These are phyloP conservation scores for Oreochromis grahami DNA, from an alignment of 2,797 vertebrate species.

Conservation along the genomic window DNA sequence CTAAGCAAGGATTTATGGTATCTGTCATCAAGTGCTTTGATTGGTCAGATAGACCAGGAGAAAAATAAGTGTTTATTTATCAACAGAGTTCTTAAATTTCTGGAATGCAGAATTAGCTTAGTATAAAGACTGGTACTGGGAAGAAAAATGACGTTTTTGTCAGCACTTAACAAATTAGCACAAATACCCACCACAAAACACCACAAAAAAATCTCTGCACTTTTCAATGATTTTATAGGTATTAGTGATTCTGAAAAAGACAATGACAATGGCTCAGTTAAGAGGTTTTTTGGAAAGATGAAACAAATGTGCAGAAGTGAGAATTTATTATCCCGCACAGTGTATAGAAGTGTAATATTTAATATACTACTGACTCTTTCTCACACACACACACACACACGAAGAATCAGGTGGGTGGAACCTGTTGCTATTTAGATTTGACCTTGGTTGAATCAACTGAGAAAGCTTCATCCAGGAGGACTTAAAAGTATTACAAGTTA, in stretches of 20 bases:
- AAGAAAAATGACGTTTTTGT: neutral
- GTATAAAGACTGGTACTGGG: no score
- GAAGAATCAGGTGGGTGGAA: neutral
- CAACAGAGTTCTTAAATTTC: neutral
- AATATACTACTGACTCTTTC: neutral
- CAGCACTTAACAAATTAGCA: neutral
- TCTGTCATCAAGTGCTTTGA: neutral
- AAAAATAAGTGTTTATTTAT: neutral
- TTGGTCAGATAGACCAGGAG: neutral
- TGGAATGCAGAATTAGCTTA: neutral
- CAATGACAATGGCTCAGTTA: neutral
- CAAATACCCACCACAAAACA: neutral
- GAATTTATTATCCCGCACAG: rapidly evolving
- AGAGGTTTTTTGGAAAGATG: neutral
- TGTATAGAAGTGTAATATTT: neutral
- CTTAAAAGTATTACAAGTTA: slow-evolving; percentile 15
- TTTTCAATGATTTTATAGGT: neutral
- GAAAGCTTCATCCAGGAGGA: neutral
- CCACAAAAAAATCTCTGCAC: neutral
- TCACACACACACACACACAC: neutral
- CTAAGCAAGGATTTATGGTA: neutral
- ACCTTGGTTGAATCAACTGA: slow-evolving; percentile 9
- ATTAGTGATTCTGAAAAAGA: neutral
- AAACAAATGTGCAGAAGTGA: neutral
- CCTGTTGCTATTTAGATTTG: neutral